Evolutionary conservation across 2,888 invertebrate genomes (phyloP), one percentile per base, ranked within the genome.

Genomic region (Phaedon cochleariae): DNA sequence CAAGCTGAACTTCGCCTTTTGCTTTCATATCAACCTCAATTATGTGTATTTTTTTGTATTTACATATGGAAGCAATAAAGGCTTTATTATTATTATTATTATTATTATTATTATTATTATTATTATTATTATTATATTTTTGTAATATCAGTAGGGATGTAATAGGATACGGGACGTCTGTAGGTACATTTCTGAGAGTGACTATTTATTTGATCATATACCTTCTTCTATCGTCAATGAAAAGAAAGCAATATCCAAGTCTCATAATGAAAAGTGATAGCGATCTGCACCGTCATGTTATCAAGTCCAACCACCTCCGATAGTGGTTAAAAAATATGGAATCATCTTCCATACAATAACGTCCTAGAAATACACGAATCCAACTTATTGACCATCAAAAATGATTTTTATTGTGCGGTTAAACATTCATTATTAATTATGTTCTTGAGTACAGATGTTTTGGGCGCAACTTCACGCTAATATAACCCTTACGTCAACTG

Each of bases 341-440:
- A 41, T 41, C 41, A 10, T 37, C 54, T 21, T 20, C 45, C 41
- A 41, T 10, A 55, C 55, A 55, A 55, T 34, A 7, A 29, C 37
- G 18, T 45, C 45, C 41, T 15, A 29, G 22, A 15, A 20, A 45
- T 20, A 45, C 22, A 37, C 17, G 45, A 45, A 57, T 45, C 37
- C 57, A 45, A 45, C 57, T 57, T 52, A 64, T 67, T 45, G 64
- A 62, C 51, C 67, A 67, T 64, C 61, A 62, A 37, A 55, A 59
- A 60, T 59, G 64, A 64, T 67, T 64, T 64, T 58, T 53, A 64
- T 65, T 65, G 64, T 61, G 26, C 45, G 18, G 54, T 64, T 52
- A 62, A 65, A 69, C 64, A 69, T 71, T 70, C 66, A 68, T 67
- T 73, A 71, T 70, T 71, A 72, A 73, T 73, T 73, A 69, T 68